A percentile compares a stretch with the other conserved stretches of the same genome.
phyloP scores from a whole-genome alignment of 1,140 invertebrate species.

The Sarcophaga bullata region DNA sequence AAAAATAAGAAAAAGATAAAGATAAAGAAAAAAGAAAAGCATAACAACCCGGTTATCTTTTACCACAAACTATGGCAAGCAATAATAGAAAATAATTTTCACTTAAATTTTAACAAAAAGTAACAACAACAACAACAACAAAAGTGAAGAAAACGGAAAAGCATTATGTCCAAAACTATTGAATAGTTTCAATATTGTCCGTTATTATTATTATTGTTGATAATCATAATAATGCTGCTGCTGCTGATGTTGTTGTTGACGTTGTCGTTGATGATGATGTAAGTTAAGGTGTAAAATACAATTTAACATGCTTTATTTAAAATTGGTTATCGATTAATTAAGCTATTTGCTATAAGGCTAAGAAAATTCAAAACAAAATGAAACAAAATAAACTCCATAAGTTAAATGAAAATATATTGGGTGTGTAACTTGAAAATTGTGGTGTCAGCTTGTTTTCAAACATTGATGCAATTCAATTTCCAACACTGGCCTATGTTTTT shows the following conservation, averaged over 20 bases:
- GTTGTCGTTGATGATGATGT: background rate
- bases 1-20: background rate
- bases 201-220: background rate
- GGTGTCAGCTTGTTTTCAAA: no score
- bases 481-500: no score
- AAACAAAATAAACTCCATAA: background rate
- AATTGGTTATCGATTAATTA: background rate
- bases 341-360: background rate
- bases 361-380: background rate
- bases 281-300: slow-evolving; percentile 1
- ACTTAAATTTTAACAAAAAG: background rate
- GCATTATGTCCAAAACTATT: background rate
- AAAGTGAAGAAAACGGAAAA: background rate
- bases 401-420: background rate
- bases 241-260: background rate
- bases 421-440: background rate
- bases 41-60: background rate
- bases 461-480: no score
- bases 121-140: background rate
- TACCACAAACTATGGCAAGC: background rate
- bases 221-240: background rate
- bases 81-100: background rate
- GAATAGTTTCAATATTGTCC: background rate
- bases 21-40: background rate
- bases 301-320: background rate